phyloP scores from a whole-genome alignment of 1,140 invertebrate species.

The Lucilia cuprina region DNA sequence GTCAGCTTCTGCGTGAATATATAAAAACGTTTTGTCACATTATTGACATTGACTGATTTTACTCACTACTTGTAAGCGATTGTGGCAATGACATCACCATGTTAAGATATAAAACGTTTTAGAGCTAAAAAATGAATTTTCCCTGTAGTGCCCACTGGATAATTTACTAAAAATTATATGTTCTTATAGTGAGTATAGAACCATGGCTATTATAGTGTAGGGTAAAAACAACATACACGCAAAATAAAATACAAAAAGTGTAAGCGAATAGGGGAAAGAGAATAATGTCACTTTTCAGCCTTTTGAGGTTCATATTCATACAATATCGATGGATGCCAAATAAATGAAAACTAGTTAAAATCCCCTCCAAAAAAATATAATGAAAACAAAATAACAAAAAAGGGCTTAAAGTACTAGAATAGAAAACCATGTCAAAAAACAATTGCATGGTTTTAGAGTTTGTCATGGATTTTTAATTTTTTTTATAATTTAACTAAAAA shows the following conservation, averaged over 20 bases:
- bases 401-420: neutral
- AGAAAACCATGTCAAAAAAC: neutral
- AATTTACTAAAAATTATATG: too few relatives aligned
- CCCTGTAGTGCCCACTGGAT: too few relatives aligned
- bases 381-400: neutral
- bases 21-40: too few relatives aligned
- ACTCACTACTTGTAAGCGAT: too few relatives aligned
- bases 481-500: neutral
- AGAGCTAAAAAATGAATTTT: too few relatives aligned
- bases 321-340: slow-evolving; percentile 10
- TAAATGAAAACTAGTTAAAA: slow-evolving; percentile 12
- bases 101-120: too few relatives aligned
- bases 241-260: neutral
- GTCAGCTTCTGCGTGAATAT: too few relatives aligned
- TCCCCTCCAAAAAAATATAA: neutral
- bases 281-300: neutral
- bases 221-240: neutral
- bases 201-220: too few relatives aligned
- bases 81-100: too few relatives aligned
- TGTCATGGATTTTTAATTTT: neutral
- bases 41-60: too few relatives aligned
- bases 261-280: neutral
- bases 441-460: neutral
- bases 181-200: too few relatives aligned
- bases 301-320: slow-evolving; percentile 7